These are phyloP conservation scores for Hirtodrosophila histrioides DNA, from an alignment of 2,888 invertebrate genomes.

Conservation along the genomic window DNA sequence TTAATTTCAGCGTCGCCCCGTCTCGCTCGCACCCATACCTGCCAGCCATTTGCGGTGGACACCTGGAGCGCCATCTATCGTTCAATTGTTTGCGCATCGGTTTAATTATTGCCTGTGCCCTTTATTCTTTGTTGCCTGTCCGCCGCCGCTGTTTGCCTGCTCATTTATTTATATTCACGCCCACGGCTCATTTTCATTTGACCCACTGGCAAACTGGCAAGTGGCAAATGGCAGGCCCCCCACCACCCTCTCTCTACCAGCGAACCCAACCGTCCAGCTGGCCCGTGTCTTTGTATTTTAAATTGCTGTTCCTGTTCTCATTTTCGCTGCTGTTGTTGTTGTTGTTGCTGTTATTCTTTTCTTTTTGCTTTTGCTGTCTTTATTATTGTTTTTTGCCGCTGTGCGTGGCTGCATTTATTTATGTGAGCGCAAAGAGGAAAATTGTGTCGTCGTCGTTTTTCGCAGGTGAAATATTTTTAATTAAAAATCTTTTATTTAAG, in stretches of 20 bases:
- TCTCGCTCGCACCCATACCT: neutral
- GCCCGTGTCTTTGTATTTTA: constrained; percentile 72
- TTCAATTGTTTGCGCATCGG: constrained; percentile 78
- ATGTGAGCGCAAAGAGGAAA: constrained; percentile 68
- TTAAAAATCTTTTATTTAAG: constrained; percentile 80
- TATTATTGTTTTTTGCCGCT: constrained; percentile 20
- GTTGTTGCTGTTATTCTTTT: constrained; percentile 16
- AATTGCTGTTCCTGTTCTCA: constrained; percentile 70
- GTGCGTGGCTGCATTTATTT: constrained; percentile 72
- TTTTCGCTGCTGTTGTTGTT: constrained; percentile 33
- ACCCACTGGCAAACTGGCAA: constrained; percentile 56
- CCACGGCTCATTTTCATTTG: constrained; percentile 77
- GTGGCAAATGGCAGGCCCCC: constrained; percentile 36
- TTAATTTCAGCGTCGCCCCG: constrained; percentile 39
- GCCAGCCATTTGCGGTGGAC: constrained; percentile 51
- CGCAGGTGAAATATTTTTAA: constrained; percentile 78
- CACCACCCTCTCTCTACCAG: neutral
- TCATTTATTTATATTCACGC: constrained; percentile 79
- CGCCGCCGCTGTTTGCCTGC: constrained; percentile 31
- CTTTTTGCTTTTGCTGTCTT: constrained; percentile 4
- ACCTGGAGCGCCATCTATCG: constrained; percentile 68
- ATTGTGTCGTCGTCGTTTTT: constrained; percentile 64
- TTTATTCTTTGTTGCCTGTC: constrained; percentile 29
- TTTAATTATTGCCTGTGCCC: constrained; percentile 72
- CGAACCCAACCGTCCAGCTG: constrained; percentile 37